These are phyloP conservation scores for Streptopelia turtur DNA, from an alignment of 2,797 vertebrate genomes.

Conservation along the genomic window DNA sequence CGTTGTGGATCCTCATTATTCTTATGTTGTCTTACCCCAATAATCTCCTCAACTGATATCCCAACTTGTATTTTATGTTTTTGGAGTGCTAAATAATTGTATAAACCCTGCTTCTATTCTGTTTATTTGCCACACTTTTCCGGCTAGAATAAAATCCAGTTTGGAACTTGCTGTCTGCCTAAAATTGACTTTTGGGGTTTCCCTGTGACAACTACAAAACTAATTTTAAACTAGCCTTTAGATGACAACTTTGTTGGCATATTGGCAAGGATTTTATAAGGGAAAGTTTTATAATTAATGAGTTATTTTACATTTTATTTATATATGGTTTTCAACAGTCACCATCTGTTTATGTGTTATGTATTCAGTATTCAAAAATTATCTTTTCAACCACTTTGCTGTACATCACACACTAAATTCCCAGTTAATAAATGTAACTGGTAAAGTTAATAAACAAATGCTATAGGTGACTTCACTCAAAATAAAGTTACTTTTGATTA, in stretches of 20 bases:
- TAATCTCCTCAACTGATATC: too few relatives aligned
- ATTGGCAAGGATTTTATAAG: neutral
- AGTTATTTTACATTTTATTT: constrained; percentile 17
- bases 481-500: neutral
- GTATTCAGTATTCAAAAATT: neutral
- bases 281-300: neutral
- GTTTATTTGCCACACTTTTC: too few relatives aligned
- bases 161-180: too few relatives aligned
- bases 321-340: constrained; percentile 3
- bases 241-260: neutral
- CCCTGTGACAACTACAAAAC: neutral
- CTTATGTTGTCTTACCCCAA: too few relatives aligned
- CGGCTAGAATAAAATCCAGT: too few relatives aligned
- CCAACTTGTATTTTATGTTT: too few relatives aligned
- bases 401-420: neutral
- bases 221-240: neutral
- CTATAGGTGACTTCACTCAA: neutral
- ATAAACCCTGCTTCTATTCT: too few relatives aligned
- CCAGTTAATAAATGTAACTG: constrained; percentile 7
- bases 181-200: too few relatives aligned
- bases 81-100: too few relatives aligned
- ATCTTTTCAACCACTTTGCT: neutral
- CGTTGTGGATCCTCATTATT: too few relatives aligned
- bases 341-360: neutral
- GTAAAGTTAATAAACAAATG: constrained; percentile 14